Base-by-base conservation (phyloP, 1,140 invertebrate species). In the Heliconius eleuchia region DNA sequence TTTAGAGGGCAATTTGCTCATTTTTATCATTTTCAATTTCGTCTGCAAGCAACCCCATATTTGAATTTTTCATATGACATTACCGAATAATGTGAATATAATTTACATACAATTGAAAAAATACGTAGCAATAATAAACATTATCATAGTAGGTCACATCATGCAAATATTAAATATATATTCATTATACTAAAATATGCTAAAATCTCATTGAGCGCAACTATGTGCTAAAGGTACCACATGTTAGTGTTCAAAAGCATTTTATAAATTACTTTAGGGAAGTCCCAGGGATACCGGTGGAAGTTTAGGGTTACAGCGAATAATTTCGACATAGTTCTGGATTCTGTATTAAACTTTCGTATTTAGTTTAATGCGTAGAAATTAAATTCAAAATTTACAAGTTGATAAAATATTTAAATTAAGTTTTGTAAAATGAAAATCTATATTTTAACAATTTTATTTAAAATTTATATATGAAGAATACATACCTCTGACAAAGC, bases 401-500 rank as follows among this genome's bases (percentile, higher is more conserved):
- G 60, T 27, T 30, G 27, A 5, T 27, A 13, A 13, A 30, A 3
- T 66, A 66, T 30, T 66, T 66, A 5, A 30, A 66, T 66, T 2
- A 6, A 9, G 30, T 30, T 27, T 27, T 30, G 27, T 0, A 66
- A 66, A 16, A 13, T 66, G 8, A 66, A 66, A 27, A 30, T 6
- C 9, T 66, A 66, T 30, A 16, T 57, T 57, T 7, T 57, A 3
- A 57, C 0, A 11, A 52, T 19, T 1, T 52, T 52, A 19, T 52
- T 7, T 19, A 52, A 52, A 52, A 52, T 19, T 0, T 6, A 19
- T 19, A 19, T 66, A 66, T 30, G 9, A 7, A 83, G 50, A 18
- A 60, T 39, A 71, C 84, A 89, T 89, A 94, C 92, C 88, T 93
- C 88, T 39, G 89, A 83, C 52, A 79, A 85, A 34, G 87, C 82